phyloP scores from a whole-genome alignment of 2,113 vertebrate species.

The Pan troglodytes region DNA sequence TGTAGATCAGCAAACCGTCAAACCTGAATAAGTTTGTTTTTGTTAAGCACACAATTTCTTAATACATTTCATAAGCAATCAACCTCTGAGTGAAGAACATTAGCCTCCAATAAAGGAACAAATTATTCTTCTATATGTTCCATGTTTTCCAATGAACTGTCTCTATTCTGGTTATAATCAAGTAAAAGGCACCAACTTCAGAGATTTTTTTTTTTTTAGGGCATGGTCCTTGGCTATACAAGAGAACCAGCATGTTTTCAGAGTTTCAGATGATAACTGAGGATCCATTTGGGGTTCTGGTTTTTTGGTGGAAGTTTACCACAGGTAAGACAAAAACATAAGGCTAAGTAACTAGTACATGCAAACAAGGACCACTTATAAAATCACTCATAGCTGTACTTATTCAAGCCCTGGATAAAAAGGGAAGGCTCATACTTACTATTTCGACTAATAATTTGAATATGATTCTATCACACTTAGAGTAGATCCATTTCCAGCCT shows the following conservation, averaged over 20 bases:
- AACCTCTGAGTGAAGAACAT: background rate
- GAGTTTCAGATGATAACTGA: slow-evolving; percentile 2
- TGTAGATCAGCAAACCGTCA: background rate
- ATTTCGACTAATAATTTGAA: slow-evolving; percentile 7
- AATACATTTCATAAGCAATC: slow-evolving; percentile 12
- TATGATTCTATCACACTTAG: slow-evolving; percentile 66
- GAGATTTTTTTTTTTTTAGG: background rate
- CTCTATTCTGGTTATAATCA: slow-evolving; percentile 10
- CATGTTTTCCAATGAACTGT: background rate
- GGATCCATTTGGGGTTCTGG: background rate
- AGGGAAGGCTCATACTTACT: background rate
- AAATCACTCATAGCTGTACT: background rate
- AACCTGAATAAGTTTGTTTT: background rate
- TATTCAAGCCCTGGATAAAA: background rate
- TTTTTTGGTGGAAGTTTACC: background rate
- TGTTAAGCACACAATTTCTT: slow-evolving; percentile 19
- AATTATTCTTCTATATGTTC: background rate
- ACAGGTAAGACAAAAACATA: slow-evolving; percentile 9
- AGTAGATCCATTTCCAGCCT: slow-evolving; percentile 53
- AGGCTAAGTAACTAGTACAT: background rate
- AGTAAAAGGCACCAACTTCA: background rate
- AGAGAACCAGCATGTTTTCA: slow-evolving; percentile 16
- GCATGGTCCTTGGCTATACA: background rate
- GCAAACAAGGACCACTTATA: slow-evolving; percentile 7
- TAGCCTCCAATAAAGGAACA: background rate